Conservation (phyloP, 2,888 invertebrate genomes). For the Alcis repandata region DNA sequence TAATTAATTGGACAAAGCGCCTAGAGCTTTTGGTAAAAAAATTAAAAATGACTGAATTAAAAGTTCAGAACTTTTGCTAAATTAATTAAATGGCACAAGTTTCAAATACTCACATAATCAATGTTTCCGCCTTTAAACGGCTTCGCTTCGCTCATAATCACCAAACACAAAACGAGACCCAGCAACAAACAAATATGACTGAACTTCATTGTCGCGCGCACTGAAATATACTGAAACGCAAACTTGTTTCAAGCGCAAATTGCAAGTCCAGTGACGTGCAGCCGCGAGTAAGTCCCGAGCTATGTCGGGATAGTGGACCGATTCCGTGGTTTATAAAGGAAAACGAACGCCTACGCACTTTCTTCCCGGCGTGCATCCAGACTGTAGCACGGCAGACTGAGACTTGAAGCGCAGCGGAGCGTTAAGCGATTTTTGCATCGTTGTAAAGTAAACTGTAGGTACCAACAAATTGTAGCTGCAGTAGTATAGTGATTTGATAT, state of each 20-base stretch:
- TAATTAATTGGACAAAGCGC: no score
- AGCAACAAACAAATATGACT: conserved; percentile 60
- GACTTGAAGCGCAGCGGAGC: conserved; percentile 25
- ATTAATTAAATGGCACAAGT: no score
- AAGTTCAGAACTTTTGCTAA: no score
- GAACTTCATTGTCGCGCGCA: conserved; percentile 62
- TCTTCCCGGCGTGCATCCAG: conserved; percentile 60
- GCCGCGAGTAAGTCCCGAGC: conserved; percentile 53
- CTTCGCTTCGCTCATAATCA: conserved; percentile 60
- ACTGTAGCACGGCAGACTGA: conserved; percentile 25
- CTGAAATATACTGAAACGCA: conserved; percentile 29
- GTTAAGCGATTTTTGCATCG: conserved; percentile 17
- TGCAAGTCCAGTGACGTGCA: conserved; percentile 52
- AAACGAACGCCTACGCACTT: conserved; percentile 69
- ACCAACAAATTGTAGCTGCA: no score
- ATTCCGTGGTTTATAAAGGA: conserved; percentile 73
- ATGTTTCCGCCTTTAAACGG: conserved; percentile 70
- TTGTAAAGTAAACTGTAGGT: not conserved
- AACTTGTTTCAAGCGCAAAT: conserved; percentile 26
- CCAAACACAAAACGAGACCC: conserved; percentile 60
- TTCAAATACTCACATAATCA: conserved; percentile 74
- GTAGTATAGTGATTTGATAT: not conserved
- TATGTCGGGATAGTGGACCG: conserved; percentile 62
- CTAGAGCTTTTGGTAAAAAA: no score
- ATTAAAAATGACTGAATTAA: no score